Base-by-base conservation (phyloP, 2,888 invertebrate genomes). In the Spodoptera littoralis region DNA sequence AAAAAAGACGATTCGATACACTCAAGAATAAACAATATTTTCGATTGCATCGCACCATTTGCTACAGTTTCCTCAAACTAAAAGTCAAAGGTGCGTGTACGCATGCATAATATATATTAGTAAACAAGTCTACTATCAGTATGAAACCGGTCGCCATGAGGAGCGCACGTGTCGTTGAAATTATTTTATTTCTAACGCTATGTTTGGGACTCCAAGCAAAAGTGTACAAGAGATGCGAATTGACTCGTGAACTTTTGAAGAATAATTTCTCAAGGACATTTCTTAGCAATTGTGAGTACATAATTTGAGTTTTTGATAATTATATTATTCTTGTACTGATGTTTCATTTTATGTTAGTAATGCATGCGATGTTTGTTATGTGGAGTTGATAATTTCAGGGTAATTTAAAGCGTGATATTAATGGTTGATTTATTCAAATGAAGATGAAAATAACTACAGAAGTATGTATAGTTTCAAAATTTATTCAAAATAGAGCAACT, bases 211-310 rank as follows among this genome's bases (percentile, higher is more conserved):
- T 84, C 42, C 79, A 93, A 54, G 84, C 88, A 2, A 97, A 96
- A 93, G 95, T 96, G 63, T 96, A 96, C 76, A 96, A 96, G 2
- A 91, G 96, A 89, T 97, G 97, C 84, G 96, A 97, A 63, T 93
- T 97, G 60, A 96, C 96, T 13, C 95, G 96, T 65, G 97, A 97
- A 84, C 88, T 97, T 56, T 81, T 96, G 72, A 95, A 95, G 73
- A 95, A 95, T 75, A 95, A 95, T 76, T 96, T 97, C 80, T 95
- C 96, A 72, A 95, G 96, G 86, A 96, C 95, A 44, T 96, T 96
- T 81, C 90, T 97, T 59, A 97, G 96, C 84, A 96, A 97, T 87
- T 97, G 97, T 97, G 89, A 96, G 96, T 96, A 18, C 18, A 18
- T 18, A 77, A 30, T 55, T 58, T 52, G 18, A 55, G 4, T 18